phyloP scores from a whole-genome alignment of 2,113 vertebrate species.

The Podarcis muralis region DNA sequence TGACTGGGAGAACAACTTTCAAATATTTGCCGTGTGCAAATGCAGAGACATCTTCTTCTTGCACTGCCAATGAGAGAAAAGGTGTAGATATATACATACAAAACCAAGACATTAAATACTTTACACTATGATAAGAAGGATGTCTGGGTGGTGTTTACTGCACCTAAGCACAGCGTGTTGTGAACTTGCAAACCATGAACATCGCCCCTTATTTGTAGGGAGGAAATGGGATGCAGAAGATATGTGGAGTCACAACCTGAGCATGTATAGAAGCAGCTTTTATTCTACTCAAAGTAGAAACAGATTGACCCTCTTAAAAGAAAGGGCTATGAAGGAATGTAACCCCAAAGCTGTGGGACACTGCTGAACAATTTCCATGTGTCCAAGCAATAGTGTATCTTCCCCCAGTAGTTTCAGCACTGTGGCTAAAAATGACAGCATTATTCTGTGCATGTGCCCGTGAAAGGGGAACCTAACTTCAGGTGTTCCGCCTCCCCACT shows the following conservation, averaged over 20 bases:
- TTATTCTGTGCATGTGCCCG: background rate
- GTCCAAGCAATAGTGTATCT: background rate
- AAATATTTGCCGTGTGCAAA: conserved; percentile 58
- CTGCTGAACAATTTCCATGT: background rate
- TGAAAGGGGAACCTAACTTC: background rate
- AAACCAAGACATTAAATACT: too few species aligned
- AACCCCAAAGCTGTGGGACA: background rate
- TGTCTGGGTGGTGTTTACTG: background rate
- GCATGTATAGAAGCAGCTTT: background rate
- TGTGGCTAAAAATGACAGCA: background rate
- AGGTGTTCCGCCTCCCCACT: background rate
- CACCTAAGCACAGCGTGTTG: background rate
- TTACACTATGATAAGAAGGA: background rate
- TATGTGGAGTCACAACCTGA: background rate
- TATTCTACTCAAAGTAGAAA: background rate
- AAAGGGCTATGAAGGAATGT: background rate
- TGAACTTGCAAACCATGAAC: background rate
- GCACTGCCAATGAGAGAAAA: background rate
- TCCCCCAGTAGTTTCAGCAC: background rate
- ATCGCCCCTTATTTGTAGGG: background rate
- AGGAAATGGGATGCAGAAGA: background rate
- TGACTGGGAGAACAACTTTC: conserved; percentile 75
- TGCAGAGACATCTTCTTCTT: conserved; percentile 32
- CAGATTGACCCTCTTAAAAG: background rate
- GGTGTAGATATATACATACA: background rate